These are phyloP conservation scores for Ceratothoa steindachneri DNA, from an alignment of 2,888 invertebrate species.

Conservation along the genomic window DNA sequence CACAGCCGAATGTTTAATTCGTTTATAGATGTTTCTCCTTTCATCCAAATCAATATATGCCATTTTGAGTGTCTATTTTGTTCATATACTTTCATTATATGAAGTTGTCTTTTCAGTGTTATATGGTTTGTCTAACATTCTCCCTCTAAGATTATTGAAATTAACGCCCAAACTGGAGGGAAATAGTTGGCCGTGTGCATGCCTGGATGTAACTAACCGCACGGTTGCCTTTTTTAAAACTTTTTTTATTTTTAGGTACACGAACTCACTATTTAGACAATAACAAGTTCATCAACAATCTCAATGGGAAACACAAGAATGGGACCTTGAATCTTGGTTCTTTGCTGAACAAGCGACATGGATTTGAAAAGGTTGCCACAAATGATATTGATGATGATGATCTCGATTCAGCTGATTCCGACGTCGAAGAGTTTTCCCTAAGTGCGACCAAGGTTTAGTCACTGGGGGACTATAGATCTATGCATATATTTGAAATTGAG, in stretches of 20 bases:
- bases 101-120: too few species aligned
- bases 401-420: slow-evolving; percentile 39
- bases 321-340: slow-evolving; percentile 35
- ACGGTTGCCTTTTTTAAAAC: not conserved
- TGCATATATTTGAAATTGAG: not conserved
- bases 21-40: too few species aligned
- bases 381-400: slow-evolving; percentile 39
- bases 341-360: slow-evolving; percentile 36
- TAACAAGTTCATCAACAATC: slow-evolving; percentile 6
- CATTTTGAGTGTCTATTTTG: too few species aligned
- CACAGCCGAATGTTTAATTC: too few species aligned
- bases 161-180: too few species aligned
- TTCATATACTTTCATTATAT: too few species aligned
- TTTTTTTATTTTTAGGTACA: not conserved
- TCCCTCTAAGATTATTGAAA: too few species aligned
- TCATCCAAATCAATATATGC: too few species aligned
- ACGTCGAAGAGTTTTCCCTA: slow-evolving; percentile 44
- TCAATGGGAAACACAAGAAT: slow-evolving; percentile 27
- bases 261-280: not conserved
- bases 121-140: too few species aligned
- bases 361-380: slow-evolving; percentile 40
- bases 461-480: not conserved
- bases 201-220: too few species aligned
- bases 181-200: too few species aligned
- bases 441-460: slow-evolving; percentile 33